Evolutionary conservation across 2,888 invertebrate genomes (phyloP).

Genomic region (Strigamia maritima): DNA sequence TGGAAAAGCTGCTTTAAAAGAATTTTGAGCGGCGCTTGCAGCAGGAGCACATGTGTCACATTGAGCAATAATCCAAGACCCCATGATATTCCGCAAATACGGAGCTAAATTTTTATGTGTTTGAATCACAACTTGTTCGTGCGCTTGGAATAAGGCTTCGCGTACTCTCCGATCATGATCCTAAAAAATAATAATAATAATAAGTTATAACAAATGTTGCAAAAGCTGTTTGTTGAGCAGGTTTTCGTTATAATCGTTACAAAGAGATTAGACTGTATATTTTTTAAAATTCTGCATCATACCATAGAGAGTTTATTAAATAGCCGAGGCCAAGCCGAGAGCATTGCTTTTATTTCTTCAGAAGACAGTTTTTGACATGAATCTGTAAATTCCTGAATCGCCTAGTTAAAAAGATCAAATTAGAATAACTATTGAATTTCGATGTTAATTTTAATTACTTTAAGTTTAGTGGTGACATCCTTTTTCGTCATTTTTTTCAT

Average conservation of each 20-base stretch:
- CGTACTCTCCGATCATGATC: slow-evolving; percentile 81
- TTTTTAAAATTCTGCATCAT: background rate
- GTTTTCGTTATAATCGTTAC: no score
- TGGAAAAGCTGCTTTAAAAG: slow-evolving; percentile 73
- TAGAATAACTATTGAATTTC: no score
- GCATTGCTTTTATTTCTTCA: slow-evolving; percentile 63
- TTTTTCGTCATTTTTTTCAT: slow-evolving; percentile 86
- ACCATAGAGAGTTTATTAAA: slow-evolving; percentile 68
- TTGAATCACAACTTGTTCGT: slow-evolving; percentile 61
- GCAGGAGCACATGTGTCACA: slow-evolving; percentile 84
- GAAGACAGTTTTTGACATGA: slow-evolving; percentile 66
- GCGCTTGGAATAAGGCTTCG: slow-evolving; percentile 72
- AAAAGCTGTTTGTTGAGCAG: no score
- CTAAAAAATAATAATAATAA: slow-evolving; percentile 45
- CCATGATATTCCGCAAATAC: slow-evolving; percentile 69
- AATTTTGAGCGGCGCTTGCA: slow-evolving; percentile 65
- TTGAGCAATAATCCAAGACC: slow-evolving; percentile 80
- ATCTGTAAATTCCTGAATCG: slow-evolving; percentile 73
- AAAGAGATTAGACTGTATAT: background rate
- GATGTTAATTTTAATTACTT: no score
- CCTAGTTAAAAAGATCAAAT: slow-evolving; percentile 63
- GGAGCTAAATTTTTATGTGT: slow-evolving; percentile 75
- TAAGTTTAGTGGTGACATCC: slow-evolving; percentile 82
- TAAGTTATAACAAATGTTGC: no score
- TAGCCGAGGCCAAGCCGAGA: slow-evolving; percentile 79